A percentile compares a stretch with the other conserved stretches of the same genome.
phyloP scores from a whole-genome alignment of 1,140 invertebrate species.

The Papilio glaucus region DNA sequence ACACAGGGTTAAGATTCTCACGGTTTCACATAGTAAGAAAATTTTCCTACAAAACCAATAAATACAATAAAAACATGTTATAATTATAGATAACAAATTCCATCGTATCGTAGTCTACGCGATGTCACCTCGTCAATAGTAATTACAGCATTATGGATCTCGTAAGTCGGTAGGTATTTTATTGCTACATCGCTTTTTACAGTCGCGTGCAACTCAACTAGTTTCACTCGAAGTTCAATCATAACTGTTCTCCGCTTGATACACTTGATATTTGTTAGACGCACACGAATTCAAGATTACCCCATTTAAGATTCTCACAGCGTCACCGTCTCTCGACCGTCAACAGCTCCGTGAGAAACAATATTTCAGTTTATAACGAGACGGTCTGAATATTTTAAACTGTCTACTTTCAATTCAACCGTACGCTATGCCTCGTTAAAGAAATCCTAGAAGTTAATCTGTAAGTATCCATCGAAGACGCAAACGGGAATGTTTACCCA shows the following conservation, averaged over 20 bases:
- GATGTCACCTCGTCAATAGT: slow-evolving; percentile 8
- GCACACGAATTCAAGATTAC: slow-evolving; percentile 13
- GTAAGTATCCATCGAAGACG: neutral
- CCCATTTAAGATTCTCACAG: neutral
- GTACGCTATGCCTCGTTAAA: slow-evolving; percentile 24
- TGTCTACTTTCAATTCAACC: slow-evolving; percentile 16
- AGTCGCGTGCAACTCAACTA: slow-evolving; percentile 19
- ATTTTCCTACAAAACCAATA: neutral
- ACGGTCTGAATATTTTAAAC: slow-evolving; percentile 42
- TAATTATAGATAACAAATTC: neutral
- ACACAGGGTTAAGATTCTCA: neutral
- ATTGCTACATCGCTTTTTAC: neutral
- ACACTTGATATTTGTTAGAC: slow-evolving; percentile 5
- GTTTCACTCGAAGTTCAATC: slow-evolving; percentile 16
- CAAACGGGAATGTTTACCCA: slow-evolving; percentile 6
- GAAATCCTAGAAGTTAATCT: slow-evolving; percentile 27
- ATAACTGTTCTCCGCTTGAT: neutral
- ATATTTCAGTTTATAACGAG: slow-evolving; percentile 45
- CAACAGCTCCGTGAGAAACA: slow-evolving; percentile 16
- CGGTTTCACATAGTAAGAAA: neutral
- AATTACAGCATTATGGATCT: slow-evolving; percentile 11
- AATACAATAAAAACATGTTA: neutral
- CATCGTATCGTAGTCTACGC: neutral
- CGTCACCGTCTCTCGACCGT: neutral
- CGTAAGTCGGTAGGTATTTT: slow-evolving; percentile 3